Percentiles rank a stretch among this genome's conserved stretches.
Evolutionary conservation across 2,888 invertebrate species (phyloP).

Genomic region (Ellobium chinense): DNA sequence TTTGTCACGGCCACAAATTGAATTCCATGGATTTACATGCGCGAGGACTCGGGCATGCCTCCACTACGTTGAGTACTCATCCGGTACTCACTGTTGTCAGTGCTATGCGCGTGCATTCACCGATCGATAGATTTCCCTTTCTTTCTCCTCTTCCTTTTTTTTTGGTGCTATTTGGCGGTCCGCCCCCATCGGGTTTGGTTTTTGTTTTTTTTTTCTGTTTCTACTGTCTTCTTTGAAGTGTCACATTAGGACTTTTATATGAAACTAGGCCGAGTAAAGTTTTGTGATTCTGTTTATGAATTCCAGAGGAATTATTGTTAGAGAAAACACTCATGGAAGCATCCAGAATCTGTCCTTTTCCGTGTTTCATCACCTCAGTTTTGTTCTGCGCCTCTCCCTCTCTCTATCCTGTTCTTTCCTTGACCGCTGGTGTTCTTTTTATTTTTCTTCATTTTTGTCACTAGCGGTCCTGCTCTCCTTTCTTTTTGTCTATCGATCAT

Average conservation of each 20-base stretch:
- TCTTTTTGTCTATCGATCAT: background rate
- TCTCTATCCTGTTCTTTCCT: background rate
- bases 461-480: too few species aligned
- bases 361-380: background rate
- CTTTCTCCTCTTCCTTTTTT: background rate
- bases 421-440: background rate
- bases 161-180: background rate
- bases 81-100: slow-evolving; percentile 1
- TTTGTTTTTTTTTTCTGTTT: too few species aligned
- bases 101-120: background rate
- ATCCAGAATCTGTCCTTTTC: too few species aligned
- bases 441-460: background rate
- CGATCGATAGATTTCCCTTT: background rate
- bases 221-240: too few species aligned
- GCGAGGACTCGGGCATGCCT: background rate
- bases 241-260: too few species aligned
- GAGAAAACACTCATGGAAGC: too few species aligned
- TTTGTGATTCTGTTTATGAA: too few species aligned
- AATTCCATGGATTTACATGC: background rate
- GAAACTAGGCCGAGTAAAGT: too few species aligned
- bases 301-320: too few species aligned
- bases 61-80: background rate
- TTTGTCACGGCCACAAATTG: slow-evolving; percentile 8
- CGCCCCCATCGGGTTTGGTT: background rate
- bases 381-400: background rate